A percentile compares a stretch with the other conserved stretches of the same genome.
These are phyloP conservation scores for Dolichomitus sp. DNA, from an alignment of 2,888 invertebrate species.

Conservation along the genomic window DNA sequence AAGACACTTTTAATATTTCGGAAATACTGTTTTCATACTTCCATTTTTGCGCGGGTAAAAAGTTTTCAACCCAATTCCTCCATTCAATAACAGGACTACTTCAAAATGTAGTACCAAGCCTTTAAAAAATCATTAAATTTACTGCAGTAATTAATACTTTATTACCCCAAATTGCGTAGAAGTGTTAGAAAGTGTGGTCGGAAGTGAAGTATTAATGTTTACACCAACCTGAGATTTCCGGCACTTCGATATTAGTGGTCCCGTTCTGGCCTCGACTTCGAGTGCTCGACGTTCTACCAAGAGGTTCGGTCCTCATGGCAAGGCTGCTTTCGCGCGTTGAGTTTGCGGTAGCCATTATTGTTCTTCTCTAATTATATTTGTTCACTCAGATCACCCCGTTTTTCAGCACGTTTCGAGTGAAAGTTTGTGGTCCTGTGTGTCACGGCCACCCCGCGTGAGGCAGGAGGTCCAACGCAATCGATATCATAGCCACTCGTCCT, in stretches of 20 bases:
- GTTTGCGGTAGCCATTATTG: slow-evolving; percentile 74
- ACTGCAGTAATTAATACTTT: not conserved
- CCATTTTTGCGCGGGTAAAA: too few species aligned
- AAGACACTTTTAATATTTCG: too few species aligned
- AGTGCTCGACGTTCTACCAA: slow-evolving; percentile 82
- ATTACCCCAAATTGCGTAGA: slow-evolving; percentile 28
- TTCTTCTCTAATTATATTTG: not conserved
- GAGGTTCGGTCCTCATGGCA: slow-evolving; percentile 83
- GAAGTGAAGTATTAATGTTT: not conserved
- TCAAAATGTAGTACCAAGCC: not conserved
- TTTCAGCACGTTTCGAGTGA: slow-evolving; percentile 27
- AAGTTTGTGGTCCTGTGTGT: slow-evolving; percentile 50
- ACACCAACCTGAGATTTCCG: slow-evolving; percentile 77
- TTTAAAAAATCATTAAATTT: not conserved
- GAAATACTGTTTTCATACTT: too few species aligned
- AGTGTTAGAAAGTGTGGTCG: not conserved
- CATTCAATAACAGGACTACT: too few species aligned
- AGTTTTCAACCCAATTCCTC: too few species aligned
- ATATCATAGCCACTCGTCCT: slow-evolving; percentile 37
- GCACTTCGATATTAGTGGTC: slow-evolving; percentile 82
- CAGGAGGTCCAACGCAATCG: slow-evolving; percentile 36
- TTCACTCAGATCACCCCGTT: slow-evolving; percentile 32
- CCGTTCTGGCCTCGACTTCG: slow-evolving; percentile 83
- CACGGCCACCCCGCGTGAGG: slow-evolving; percentile 43
- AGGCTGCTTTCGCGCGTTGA: slow-evolving; percentile 81